These are phyloP conservation scores for Nudaria mundana DNA, from an alignment of 2,888 invertebrate species.

Conservation along the genomic window DNA sequence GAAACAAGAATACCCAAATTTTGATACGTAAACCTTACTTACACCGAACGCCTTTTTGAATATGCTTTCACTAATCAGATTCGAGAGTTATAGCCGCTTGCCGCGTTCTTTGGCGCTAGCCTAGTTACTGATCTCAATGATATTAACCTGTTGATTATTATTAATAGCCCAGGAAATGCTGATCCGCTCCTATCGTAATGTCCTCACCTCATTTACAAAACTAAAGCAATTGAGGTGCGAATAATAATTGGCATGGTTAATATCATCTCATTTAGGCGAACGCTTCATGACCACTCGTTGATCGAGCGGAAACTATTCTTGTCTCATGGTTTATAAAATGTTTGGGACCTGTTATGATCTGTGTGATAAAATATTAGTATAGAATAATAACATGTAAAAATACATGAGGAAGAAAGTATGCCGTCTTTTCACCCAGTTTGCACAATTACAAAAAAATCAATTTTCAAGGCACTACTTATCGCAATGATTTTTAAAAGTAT, in stretches of 20 bases:
- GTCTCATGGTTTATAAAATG: constrained; percentile 68
- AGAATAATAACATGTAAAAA: constrained; percentile 34
- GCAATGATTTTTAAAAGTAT: too few species aligned
- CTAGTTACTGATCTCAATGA: constrained; percentile 64
- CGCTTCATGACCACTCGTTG: constrained; percentile 69
- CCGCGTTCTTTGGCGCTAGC: constrained; percentile 58
- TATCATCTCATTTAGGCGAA: constrained; percentile 60
- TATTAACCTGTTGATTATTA: constrained; percentile 52
- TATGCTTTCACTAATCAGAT: constrained; percentile 44
- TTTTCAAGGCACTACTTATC: constrained; percentile 41
- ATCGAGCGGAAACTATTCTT: constrained; percentile 61
- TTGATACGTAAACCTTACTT: constrained; percentile 41
- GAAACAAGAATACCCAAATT: constrained; percentile 38
- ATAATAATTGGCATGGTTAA: constrained; percentile 48
- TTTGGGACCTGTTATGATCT: constrained; percentile 62
- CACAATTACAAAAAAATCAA: constrained; percentile 49
- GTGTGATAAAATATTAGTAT: constrained; percentile 53
- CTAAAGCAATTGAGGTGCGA: constrained; percentile 21
- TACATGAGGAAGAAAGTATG: constrained; percentile 60
- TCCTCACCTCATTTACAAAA: constrained; percentile 3
- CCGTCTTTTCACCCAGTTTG: constrained; percentile 61
- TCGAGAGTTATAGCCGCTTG: constrained; percentile 63
- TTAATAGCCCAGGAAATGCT: constrained; percentile 33
- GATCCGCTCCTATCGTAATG: constrained; percentile 6
- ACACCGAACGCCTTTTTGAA: constrained; percentile 40